Base-by-base conservation (phyloP, 2,888 invertebrate genomes). In the Cheilosia impressa region DNA sequence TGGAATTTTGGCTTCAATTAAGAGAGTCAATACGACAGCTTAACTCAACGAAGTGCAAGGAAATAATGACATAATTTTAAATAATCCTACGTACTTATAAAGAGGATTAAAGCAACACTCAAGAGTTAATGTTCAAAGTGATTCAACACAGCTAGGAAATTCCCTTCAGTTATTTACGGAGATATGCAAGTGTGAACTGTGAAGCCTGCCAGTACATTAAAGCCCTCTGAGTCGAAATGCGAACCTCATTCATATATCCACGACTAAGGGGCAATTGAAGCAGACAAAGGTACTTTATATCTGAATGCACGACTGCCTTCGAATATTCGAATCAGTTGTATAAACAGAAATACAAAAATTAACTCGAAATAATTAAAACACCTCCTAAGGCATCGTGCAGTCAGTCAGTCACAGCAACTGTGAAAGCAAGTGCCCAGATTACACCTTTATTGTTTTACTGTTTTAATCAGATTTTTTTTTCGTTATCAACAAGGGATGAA, bases 301-400 rank as follows among this genome's bases (percentile, higher is more conserved):
- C 45, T 68, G 55, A 62, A 68, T 43, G 69, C 81, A 76, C 47
- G 80, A 22, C 62, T 69, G 57, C 63, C 63, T 69, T 38, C 22
- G 38, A 57, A 76, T 2, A 22, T 68, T 45, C 31, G 52, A 63
- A 76, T 68, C 50, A 63, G 47, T 15, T n/a, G 22, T 60, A 24
- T 66, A 34, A 77, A 62, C 43, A 69, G 31, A 45, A 22, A 66
- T 58, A 47, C 58, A 45, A 58, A 52, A 58, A 45, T 1, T 19
- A 66, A 19, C 15, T 38, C 50, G n/a, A 60, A 76, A 77, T 82
- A 82, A 82, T 77, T 77, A 77, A 76, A 82, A 76, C 58, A 77
- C 69, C 77, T 77, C 81, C 81, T 71, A 34, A 58, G 81, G 81
- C 76, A 43, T 43, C 43, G 19, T 22, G 27, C 79, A 73, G 65